Conservation (phyloP, 1,140 invertebrate species). For the Drosophila novamexicana region DNA sequence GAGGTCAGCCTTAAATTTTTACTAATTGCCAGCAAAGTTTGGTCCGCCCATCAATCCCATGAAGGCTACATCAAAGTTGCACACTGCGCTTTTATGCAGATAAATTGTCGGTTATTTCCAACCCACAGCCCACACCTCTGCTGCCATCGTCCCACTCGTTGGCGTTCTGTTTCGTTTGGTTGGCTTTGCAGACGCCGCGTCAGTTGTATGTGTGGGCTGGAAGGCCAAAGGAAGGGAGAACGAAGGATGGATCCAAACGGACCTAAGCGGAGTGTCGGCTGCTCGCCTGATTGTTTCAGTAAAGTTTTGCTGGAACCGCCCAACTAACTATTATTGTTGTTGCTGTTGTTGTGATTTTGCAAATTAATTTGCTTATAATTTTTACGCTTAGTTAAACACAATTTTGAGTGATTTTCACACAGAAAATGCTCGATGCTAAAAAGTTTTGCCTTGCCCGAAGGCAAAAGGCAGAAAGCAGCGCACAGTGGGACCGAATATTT, state of each 20-base stretch:
- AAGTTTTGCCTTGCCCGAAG: slow-evolving; percentile 54
- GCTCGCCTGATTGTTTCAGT: slow-evolving; percentile 77
- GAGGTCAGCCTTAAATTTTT: slow-evolving; percentile 40
- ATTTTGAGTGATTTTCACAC: slow-evolving; percentile 82
- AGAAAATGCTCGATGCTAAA: slow-evolving; percentile 71
- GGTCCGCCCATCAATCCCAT: slow-evolving; percentile 70
- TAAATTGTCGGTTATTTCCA: slow-evolving; percentile 77
- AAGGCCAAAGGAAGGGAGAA: slow-evolving; percentile 21
- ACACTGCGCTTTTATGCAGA: slow-evolving; percentile 82
- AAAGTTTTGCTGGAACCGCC: slow-evolving; percentile 73
- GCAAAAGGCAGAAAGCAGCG: slow-evolving; percentile 19
- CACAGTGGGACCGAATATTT: slow-evolving; percentile 36
- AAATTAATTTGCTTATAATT: slow-evolving; percentile 83
- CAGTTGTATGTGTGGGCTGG: slow-evolving; percentile 46
- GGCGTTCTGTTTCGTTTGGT: slow-evolving; percentile 56
- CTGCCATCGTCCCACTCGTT: background rate
- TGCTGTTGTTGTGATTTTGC: slow-evolving; percentile 73
- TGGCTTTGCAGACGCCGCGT: slow-evolving; percentile 58
- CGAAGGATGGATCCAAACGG: slow-evolving; percentile 23
- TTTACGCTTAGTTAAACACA: slow-evolving; percentile 83
- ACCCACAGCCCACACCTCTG: background rate
- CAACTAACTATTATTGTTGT: slow-evolving; percentile 67
- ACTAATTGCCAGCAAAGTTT: slow-evolving; percentile 67
- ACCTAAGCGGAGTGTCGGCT: slow-evolving; percentile 49
- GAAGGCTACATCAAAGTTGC: slow-evolving; percentile 77